phyloP scores from a whole-genome alignment of 92 coral and sea anemone species.

The Siderastrea radians region DNA sequence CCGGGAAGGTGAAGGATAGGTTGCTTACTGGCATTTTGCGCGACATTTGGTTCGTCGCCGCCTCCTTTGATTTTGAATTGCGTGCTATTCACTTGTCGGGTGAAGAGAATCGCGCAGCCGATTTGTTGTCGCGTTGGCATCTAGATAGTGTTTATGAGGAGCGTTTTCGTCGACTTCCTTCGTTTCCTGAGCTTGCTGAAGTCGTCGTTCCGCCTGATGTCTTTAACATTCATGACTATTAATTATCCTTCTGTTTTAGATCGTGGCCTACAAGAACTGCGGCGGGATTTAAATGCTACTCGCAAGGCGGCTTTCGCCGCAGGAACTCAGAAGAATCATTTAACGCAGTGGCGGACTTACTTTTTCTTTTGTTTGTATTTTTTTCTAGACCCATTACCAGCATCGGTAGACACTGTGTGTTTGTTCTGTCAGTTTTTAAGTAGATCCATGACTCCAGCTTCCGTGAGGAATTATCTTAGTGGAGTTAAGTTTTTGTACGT shows the following conservation, averaged over 20 bases:
- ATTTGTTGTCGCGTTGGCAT: conserved; percentile 21
- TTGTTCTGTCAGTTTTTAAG: conserved; percentile 36
- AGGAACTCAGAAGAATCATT: conserved; percentile 5
- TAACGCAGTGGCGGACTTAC: background rate
- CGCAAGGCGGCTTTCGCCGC: conserved; percentile 14
- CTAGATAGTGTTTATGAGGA: conserved; percentile 2
- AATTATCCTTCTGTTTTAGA: background rate
- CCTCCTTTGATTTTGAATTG: no score
- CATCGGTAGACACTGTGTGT: background rate
- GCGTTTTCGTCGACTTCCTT: background rate
- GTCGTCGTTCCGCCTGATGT: background rate
- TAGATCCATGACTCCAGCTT: conserved; percentile 37
- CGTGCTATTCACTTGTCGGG: conserved; percentile 10
- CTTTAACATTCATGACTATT: background rate
- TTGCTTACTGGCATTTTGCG: background rate
- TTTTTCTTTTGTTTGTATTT: conserved; percentile 32
- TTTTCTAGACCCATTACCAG: background rate
- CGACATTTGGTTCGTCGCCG: no score
- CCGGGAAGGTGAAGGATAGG: conserved; percentile 1
- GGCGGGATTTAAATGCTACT: conserved; percentile 13
- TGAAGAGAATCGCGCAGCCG: conserved; percentile 24
- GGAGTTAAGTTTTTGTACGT: no score
- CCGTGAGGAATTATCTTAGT: conserved; percentile 14
- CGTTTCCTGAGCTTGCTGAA: background rate
- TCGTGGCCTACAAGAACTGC: conserved; percentile 8